Evolutionary conservation across 1,140 invertebrate species (phyloP), one percentile per base, ranked within the genome.

Genomic region (Charaxes varanes): DNA sequence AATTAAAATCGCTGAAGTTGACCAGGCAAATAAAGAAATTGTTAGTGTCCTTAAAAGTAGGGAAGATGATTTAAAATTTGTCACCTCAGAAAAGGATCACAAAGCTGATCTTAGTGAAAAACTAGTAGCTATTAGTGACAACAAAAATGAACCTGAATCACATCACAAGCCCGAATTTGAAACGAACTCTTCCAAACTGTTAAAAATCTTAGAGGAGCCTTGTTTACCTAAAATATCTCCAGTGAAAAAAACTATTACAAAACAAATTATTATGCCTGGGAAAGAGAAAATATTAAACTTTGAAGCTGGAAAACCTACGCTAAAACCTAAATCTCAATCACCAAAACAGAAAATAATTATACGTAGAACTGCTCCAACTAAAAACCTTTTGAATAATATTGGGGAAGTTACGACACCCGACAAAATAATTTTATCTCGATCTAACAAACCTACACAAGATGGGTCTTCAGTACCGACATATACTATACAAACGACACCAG

Each of bases 201-300:
- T 86, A 28, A 82, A 84, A 46, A 85, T 86, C 26, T 63, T 85
- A 42, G 82, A 85, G 53, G 80, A 86, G 43, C 68, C 79, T 2
- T 55, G 50, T 23, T 41, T 54, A 19, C 53, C 63, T 15, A 84
- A 78, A 65, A 28, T 67, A 12, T 12, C 54, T 12, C 18, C 64
- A 8, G 41, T 48, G 18, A 81, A 74, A 51, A 64, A 58, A 27
- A 41, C 63, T 5, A 45, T 63, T 13, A 45, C 62, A 12, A 84
- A 81, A 63, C 69, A 73, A 45, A 41, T 76, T 18, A 61, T 76
- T 19, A 42, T 74, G 6, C 50, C 69, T 2, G 62, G 65, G 4
- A 86, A 78, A 65, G 84, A 85, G 37, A 84, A 85, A 50, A 83
- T 82, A 27, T 52, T 86, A 11, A 86, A 85, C 56, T 74, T 84